Conservation (phyloP, 2,113 vertebrate species). For the western clawed frog (Xenopus tropicalis) region UCB_Xtro_10.0 CM004448.2:6062001-6062500, state of each 20-base stretch:
- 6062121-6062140: no score
- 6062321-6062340: slow-evolving; percentile 52
- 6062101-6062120: no score
- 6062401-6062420: slow-evolving; percentile 42
- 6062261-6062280: slow-evolving; percentile 35
- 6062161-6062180: no score
- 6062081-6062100: no score
- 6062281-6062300: slow-evolving; percentile 53
- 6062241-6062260: slow-evolving; percentile 50
- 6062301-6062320: slow-evolving; percentile 50
- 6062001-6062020: no score
- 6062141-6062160: no score
- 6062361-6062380: slow-evolving; percentile 41
- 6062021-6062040: no score
- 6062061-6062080: no score
- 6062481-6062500: slow-evolving; percentile 39
- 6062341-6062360: slow-evolving; percentile 49
- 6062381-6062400: slow-evolving; percentile 47
- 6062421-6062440: slow-evolving; percentile 5
- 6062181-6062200: no score
- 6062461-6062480: slow-evolving; percentile 11
- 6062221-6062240: slow-evolving; percentile 30
- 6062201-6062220: no score
- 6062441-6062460: background rate
- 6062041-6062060: no score